Evolutionary conservation across 2,888 invertebrate genomes (phyloP).

Genomic region (Drosophila bunnanda): DNA sequence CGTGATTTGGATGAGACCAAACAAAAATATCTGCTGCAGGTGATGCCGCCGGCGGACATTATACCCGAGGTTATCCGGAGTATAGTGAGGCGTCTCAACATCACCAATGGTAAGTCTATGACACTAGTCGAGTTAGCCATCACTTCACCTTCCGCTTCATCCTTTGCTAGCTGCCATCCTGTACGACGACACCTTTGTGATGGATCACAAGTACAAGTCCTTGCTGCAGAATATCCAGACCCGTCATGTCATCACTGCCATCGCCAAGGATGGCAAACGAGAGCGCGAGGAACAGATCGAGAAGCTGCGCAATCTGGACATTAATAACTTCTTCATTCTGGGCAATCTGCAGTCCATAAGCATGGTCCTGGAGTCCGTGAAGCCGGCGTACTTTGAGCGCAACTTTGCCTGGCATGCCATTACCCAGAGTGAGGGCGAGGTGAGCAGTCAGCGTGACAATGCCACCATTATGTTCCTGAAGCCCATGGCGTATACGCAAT

Average conservation of each 20-base stretch:
- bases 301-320: slow-evolving; percentile 91
- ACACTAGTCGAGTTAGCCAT: too few species aligned
- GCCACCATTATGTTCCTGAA: slow-evolving; percentile 91
- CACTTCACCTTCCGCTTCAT: too few species aligned
- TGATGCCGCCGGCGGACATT: slow-evolving; percentile 92
- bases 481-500: slow-evolving; percentile 89
- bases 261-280: slow-evolving; percentile 86
- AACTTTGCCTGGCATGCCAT: slow-evolving; percentile 95
- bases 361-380: slow-evolving; percentile 88
- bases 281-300: slow-evolving; percentile 88
- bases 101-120: slow-evolving; percentile 88
- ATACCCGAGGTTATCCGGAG: slow-evolving; percentile 93
- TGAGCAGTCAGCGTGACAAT: slow-evolving; percentile 91
- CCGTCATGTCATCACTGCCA: slow-evolving; percentile 92
- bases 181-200: slow-evolving; percentile 94
- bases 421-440: slow-evolving; percentile 90
- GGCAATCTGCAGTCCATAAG: slow-evolving; percentile 90
- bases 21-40: slow-evolving; percentile 90
- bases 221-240: slow-evolving; percentile 95
- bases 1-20: slow-evolving; percentile 89
- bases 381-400: slow-evolving; percentile 91
- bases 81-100: slow-evolving; percentile 92
- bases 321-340: slow-evolving; percentile 95
- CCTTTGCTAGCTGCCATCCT: slow-evolving; percentile 89
- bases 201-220: slow-evolving; percentile 97